Percentiles rank a stretch among this genome's conserved stretches.
Evolutionary conservation across 2,888 invertebrate species (phyloP).

Genomic region (Agonopterix arenella): DNA sequence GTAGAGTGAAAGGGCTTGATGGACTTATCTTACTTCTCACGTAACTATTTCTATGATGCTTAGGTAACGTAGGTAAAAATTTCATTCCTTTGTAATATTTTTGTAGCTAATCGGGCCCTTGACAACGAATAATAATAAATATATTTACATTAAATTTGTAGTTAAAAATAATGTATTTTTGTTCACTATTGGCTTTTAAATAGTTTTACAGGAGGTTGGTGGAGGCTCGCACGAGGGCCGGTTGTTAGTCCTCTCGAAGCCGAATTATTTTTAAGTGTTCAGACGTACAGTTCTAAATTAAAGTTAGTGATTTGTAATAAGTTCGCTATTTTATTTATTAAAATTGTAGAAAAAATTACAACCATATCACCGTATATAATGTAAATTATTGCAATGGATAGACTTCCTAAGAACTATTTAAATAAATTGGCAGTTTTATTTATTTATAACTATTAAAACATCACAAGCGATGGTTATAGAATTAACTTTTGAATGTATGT

Average conservation of each 20-base stretch:
- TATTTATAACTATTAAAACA: constrained; percentile 25
- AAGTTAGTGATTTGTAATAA: constrained; percentile 38
- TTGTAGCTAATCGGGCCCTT: constrained; percentile 13
- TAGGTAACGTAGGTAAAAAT: constrained; percentile 5
- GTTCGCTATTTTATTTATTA: constrained; percentile 20
- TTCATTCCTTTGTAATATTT: constrained; percentile 30
- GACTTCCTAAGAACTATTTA: not conserved
- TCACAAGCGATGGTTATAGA: constrained; percentile 32
- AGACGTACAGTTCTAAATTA: constrained; percentile 12
- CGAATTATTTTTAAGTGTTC: constrained; percentile 39
- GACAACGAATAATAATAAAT: constrained; percentile 38
- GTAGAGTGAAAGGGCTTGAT: constrained; percentile 28
- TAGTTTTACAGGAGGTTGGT: constrained; percentile 8
- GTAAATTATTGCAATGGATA: constrained; percentile 21
- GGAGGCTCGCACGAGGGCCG: constrained; percentile 18
- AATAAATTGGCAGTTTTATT: constrained; percentile 29
- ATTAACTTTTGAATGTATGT: constrained; percentile 8
- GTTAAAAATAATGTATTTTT: not conserved
- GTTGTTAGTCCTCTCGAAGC: constrained; percentile 37
- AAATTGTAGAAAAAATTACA: constrained; percentile 24
- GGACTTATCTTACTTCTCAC: constrained; percentile 40
- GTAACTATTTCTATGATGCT: constrained; percentile 10
- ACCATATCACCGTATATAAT: constrained; percentile 51
- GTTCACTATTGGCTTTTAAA: constrained; percentile 8
- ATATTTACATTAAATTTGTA: constrained; percentile 3